A percentile compares a stretch with the other conserved stretches of the same genome.
Evolutionary conservation across 2,113 vertebrate genomes (phyloP).

Genomic region (Rhea pennata): DNA sequence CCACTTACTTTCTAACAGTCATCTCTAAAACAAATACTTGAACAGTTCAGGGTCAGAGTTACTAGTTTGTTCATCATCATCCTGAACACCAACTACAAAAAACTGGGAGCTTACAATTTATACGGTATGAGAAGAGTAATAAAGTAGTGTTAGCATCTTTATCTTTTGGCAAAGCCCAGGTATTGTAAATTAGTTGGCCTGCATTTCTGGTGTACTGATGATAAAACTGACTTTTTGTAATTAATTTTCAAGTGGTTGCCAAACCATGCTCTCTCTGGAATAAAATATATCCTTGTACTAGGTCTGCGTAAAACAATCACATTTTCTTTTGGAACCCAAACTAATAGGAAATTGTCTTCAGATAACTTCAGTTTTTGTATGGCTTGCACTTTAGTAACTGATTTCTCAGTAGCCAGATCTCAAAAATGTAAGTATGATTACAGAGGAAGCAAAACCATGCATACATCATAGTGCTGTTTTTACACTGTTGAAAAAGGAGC

Average conservation of each 20-base stretch:
- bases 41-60: slow-evolving; percentile 41
- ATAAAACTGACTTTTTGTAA: background rate
- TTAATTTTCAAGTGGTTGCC: background rate
- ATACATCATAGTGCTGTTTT: slow-evolving; percentile 24
- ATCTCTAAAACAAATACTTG: slow-evolving; percentile 65
- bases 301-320: slow-evolving; percentile 50
- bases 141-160: background rate
- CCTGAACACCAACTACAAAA: slow-evolving; percentile 29
- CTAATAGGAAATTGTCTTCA: background rate
- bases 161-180: background rate
- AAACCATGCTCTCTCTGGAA: background rate
- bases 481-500: slow-evolving; percentile 36
- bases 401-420: slow-evolving; percentile 75
- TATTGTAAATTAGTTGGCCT: background rate
- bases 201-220: background rate
- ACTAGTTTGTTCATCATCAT: slow-evolving; percentile 19
- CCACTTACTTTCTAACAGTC: slow-evolving; percentile 15
- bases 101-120: background rate
- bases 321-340: slow-evolving; percentile 34
- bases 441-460: slow-evolving; percentile 63
- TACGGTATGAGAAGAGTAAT: background rate
- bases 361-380: background rate
- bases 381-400: slow-evolving; percentile 65
- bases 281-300: background rate
- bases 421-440: slow-evolving; percentile 55